phyloP scores from a whole-genome alignment of 2,113 vertebrate genomes.

The Ptyas mucosa region DNA sequence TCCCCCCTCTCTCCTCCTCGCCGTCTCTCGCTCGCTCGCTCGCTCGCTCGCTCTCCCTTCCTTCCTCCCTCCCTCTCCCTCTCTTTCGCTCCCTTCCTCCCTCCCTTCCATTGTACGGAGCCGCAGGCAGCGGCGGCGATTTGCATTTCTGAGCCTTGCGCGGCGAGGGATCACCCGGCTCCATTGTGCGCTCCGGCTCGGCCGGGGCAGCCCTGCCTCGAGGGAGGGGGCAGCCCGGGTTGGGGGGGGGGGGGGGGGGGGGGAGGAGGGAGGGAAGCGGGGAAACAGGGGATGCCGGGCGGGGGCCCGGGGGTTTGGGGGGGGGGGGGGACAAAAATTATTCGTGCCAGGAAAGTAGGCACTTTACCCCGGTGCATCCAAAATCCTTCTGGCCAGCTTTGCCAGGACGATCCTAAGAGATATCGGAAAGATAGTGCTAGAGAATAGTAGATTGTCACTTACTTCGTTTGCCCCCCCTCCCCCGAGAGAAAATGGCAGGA shows the following conservation, averaged over 20 bases:
- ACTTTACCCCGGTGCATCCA: background rate
- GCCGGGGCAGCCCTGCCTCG: background rate
- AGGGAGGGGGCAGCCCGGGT: background rate
- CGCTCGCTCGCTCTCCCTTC: background rate
- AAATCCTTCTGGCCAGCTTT: background rate
- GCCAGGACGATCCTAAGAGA: background rate
- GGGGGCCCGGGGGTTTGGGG: too few relatives aligned
- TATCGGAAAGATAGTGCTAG: background rate
- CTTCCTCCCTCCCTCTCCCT: background rate
- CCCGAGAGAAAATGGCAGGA: background rate
- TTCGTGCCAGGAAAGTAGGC: background rate
- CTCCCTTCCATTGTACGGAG: conserved; percentile 19
- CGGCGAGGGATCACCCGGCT: conserved; percentile 28
- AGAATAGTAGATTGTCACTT: background rate
- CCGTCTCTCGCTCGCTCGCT: background rate
- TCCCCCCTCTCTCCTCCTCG: conserved; percentile 13
- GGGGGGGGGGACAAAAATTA: background rate
- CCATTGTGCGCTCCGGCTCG: conserved; percentile 15
- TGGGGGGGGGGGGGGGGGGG: too few relatives aligned
- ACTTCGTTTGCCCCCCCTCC: background rate
- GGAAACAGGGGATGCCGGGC: too few relatives aligned
- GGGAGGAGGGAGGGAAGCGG: background rate
- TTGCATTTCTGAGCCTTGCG: conserved; percentile 37
- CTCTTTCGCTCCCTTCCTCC: background rate
- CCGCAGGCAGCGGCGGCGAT: conserved; percentile 28